These are phyloP conservation scores for Escarpia spicata DNA, from an alignment of 2,888 invertebrate species.

Conservation along the genomic window DNA sequence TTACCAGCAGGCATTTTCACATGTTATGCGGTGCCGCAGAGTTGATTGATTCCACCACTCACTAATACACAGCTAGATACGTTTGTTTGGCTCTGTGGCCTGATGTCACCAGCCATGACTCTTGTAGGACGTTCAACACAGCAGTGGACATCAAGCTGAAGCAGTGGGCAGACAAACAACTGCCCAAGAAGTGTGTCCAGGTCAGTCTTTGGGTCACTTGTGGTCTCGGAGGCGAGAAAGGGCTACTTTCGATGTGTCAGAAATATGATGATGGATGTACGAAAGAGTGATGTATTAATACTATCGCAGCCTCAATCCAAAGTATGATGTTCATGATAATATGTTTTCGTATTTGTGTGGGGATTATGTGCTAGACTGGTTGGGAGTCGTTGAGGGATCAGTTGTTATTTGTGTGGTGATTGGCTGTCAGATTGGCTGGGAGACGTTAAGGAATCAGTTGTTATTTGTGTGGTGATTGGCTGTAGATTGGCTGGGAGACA, in stretches of 20 bases:
- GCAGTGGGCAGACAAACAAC: constrained; percentile 92
- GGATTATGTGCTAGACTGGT: constrained; percentile 61
- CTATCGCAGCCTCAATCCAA: neutral
- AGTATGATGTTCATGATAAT: neutral
- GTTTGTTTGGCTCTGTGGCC: too few relatives aligned
- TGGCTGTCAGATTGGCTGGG: neutral
- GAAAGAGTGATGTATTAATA: neutral
- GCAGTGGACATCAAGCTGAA: constrained; percentile 89
- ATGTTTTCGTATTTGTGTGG: neutral
- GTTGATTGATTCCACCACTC: too few relatives aligned
- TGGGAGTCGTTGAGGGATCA: constrained; percentile 78
- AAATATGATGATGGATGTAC: neutral
- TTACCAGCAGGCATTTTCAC: too few relatives aligned
- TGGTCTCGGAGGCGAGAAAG: neutral
- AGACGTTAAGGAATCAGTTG: neutral
- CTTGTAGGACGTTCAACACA: constrained; percentile 67
- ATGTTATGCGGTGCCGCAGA: too few relatives aligned
- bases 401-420: neutral
- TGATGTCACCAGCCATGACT: too few relatives aligned
- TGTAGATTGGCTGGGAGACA: constrained; percentile 82
- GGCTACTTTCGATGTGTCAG: neutral
- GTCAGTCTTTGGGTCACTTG: constrained; percentile 53
- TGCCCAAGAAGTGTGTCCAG: constrained; percentile 87
- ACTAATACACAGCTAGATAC: too few relatives aligned
- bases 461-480: neutral